phyloP scores from a whole-genome alignment of 2,797 vertebrate species.

The Bovichtus diacanthus region DNA sequence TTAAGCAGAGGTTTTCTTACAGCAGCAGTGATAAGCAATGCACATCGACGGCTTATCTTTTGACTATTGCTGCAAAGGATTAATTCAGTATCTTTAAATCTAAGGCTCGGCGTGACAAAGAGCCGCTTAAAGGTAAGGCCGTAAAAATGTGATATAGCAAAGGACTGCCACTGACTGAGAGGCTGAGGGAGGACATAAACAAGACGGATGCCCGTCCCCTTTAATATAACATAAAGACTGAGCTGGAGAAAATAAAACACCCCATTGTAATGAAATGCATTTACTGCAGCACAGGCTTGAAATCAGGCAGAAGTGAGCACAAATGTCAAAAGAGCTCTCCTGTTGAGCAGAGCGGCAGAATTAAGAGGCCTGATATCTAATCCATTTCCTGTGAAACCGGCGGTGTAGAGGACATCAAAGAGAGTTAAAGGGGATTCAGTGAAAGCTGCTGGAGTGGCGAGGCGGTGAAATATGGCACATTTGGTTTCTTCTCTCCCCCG shows the following conservation, averaged over 20 bases:
- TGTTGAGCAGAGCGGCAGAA: slow-evolving; percentile 78
- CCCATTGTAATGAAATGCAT: slow-evolving; percentile 86
- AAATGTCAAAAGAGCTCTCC: slow-evolving; percentile 82
- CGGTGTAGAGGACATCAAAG: slow-evolving; percentile 81
- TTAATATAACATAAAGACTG: slow-evolving; percentile 85
- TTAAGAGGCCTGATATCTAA: slow-evolving; percentile 82
- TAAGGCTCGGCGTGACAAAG: slow-evolving; percentile 74
- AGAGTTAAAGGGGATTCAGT: slow-evolving; percentile 80
- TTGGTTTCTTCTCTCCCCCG: slow-evolving; percentile 77
- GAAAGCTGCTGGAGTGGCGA: slow-evolving; percentile 74
- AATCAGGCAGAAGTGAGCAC: slow-evolving; percentile 81
- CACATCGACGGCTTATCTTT: slow-evolving; percentile 44
- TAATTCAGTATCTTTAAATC: slow-evolving; percentile 77
- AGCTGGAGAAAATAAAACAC: slow-evolving; percentile 81
- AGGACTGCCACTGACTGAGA: slow-evolving; percentile 82
- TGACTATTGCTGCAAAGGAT: slow-evolving; percentile 70
- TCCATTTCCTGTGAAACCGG: slow-evolving; percentile 84
- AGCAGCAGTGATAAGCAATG: slow-evolving; percentile 19
- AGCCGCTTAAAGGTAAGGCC: slow-evolving; percentile 77
- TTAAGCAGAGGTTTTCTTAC: slow-evolving; percentile 3
- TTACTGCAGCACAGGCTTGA: slow-evolving; percentile 77
- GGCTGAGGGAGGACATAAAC: slow-evolving; percentile 81
- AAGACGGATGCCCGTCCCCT: slow-evolving; percentile 83
- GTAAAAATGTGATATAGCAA: slow-evolving; percentile 84
- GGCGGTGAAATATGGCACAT: slow-evolving; percentile 83